Evolutionary conservation across 2,113 vertebrate genomes (phyloP).

Genomic region (Corythornis vintsioides): DNA sequence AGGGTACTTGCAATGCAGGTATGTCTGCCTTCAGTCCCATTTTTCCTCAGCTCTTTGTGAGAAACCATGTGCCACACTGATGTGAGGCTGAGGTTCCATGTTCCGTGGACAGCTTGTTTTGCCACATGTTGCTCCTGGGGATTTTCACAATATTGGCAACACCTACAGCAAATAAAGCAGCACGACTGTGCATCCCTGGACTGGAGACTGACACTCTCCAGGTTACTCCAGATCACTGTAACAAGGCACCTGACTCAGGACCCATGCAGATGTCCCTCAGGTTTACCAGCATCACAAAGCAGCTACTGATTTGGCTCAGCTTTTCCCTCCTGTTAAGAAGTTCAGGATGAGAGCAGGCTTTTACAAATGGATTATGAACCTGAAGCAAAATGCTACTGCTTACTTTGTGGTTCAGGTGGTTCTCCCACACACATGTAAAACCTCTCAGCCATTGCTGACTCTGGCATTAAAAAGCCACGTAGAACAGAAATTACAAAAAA

Average conservation of each 20-base stretch:
- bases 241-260: neutral
- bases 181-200: neutral
- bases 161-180: neutral
- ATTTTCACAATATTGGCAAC: neutral
- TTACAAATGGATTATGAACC: neutral
- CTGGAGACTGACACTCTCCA: neutral
- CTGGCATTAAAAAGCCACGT: neutral
- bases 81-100: neutral
- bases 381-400: neutral
- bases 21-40: neutral
- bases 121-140: neutral
- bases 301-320: neutral
- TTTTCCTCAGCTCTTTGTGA: neutral
- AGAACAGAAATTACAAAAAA: neutral
- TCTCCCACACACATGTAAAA: neutral
- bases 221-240: neutral
- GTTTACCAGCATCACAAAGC: neutral
- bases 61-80: neutral
- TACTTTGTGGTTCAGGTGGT: neutral
- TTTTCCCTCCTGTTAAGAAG: neutral
- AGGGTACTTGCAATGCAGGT: neutral
- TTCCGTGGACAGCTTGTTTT: neutral
- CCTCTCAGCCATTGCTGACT: neutral
- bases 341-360: neutral
- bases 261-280: neutral